Percentiles rank a stretch among this genome's conserved stretches.
phyloP scores from a whole-genome alignment of 2,797 vertebrate species.

The Eulemur albifrons region DNA sequence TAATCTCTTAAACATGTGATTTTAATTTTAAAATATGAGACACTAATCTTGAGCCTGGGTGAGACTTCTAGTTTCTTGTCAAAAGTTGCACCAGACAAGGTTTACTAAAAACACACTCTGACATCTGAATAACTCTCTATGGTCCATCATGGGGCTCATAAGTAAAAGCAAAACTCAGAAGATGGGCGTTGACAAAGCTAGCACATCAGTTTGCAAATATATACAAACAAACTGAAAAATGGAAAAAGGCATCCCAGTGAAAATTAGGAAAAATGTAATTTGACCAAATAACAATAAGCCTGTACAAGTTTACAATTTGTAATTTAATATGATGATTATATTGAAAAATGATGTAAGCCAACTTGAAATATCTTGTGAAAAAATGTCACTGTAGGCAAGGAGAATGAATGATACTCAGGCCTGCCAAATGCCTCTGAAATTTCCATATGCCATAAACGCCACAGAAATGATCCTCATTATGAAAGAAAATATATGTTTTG shows the following conservation, averaged over 20 bases:
- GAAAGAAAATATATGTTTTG: neutral
- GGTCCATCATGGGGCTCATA: neutral
- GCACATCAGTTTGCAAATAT: neutral
- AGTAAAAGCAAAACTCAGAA: neutral
- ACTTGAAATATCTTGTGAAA: neutral
- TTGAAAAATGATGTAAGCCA: constrained; percentile 10
- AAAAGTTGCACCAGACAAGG: neutral
- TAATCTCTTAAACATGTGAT: neutral
- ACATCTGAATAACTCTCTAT: neutral
- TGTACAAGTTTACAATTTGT: neutral
- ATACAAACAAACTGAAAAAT: neutral
- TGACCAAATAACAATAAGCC: neutral
- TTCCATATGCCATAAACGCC: neutral
- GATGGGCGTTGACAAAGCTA: neutral
- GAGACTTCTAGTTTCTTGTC: neutral
- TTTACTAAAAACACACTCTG: neutral
- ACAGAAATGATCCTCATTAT: neutral
- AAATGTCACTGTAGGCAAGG: neutral
- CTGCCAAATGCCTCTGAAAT: neutral
- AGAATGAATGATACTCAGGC: neutral
- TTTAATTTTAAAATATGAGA: neutral
- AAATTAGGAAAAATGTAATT: neutral
- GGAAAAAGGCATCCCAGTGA: neutral
- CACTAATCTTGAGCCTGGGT: neutral
- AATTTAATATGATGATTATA: neutral